Evolutionary conservation across 2,797 vertebrate genomes (phyloP), one percentile per base, ranked within the genome.

Genomic region (Pangasius sanitwongsei): DNA sequence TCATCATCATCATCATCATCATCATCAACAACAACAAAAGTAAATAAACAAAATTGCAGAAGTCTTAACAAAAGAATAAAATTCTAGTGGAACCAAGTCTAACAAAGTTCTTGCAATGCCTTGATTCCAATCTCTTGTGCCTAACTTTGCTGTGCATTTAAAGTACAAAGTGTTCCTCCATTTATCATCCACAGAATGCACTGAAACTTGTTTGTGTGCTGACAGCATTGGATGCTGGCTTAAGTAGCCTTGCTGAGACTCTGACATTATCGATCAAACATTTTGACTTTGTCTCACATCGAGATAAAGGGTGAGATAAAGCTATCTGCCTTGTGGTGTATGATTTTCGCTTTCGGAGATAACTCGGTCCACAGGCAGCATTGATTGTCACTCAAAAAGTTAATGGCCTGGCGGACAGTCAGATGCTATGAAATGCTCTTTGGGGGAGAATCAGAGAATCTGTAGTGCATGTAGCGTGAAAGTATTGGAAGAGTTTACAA

Each of bases 241-340:
- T 88, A 85, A 88, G 72, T 67, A 77, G 85, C 75, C 83, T 59
- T 65, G 63, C 65, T 75, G 50, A 89, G 86, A 83, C 70, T 63
- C 59, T 87, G 83, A 89, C 86, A 86, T 86, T 72, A 88, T 89
- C 86, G 88, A 89, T 89, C 88, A 83, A 88, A 90, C 90, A 80
- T 91, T 80, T 69, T 90, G 87, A 90, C 89, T 86, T 90, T 90
- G 87, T 90, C 89, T 89, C 50, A 34, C 69, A 86, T 84, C 28
- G 16, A 77, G 41, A 87, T 89, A 59, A 77, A 69, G 88, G 80
- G 44, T 74, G 77, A 67, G 86, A 91, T 90, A 90, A 90, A 89
- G 70, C 65, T 85, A 87, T 84, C 77, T 87, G 65, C n/a, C 63
- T 74, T 63, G 63, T 53, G 55, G 67, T 63, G 48, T 80, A 48